Evolutionary conservation across 92 coral and sea anemone genomes (phyloP), one percentile per base, ranked within the genome.

Genomic region (Porites evermanni): DNA sequence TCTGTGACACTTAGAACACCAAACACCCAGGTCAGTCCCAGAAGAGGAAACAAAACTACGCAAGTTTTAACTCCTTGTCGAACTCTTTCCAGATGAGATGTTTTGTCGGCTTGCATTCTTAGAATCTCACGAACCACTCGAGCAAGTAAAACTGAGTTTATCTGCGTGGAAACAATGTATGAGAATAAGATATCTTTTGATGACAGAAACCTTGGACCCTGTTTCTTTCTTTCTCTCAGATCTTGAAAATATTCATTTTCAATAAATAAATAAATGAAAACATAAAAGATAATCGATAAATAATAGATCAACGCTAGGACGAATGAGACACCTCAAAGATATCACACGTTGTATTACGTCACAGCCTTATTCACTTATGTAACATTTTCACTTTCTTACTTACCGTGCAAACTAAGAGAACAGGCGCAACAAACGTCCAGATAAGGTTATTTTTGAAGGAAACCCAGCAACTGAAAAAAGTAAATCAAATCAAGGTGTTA

Each of bases 121-220:
- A 94, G 83, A 76, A 96, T 90, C 72, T 96, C 98, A 51, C 85
- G 87, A 20, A 94, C 87, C 50, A 94, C 98, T 69, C 90, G 89
- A 24, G 78, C 61, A 21, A 96, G 90, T 50, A 96, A 80, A 0
- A 84, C 79, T n/a, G 86, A 16, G 90, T 96, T 96, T 24, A 88
- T 71, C 97, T 93, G 70, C 0, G 47, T 38, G 38, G 69, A 64
- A 3, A 75, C 20, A 13, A 52, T 50, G 7, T 2, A 72, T 5
- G 29, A 56, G 0, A 32, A 20, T 56, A 56, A 56, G 13, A 14
- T 0, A 4, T 10, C 13, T 56, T 56, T 11, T 14, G 61, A 54
- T 54, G 16, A 4, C 11, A 54, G 60, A 9, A 10, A 10, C 1
- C 14, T 13, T 9, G 16, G 38, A 3, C 38, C 38, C 38, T 38